Conservation (phyloP, 2,888 invertebrate species). For the Temnothorax ravouxi region DNA sequence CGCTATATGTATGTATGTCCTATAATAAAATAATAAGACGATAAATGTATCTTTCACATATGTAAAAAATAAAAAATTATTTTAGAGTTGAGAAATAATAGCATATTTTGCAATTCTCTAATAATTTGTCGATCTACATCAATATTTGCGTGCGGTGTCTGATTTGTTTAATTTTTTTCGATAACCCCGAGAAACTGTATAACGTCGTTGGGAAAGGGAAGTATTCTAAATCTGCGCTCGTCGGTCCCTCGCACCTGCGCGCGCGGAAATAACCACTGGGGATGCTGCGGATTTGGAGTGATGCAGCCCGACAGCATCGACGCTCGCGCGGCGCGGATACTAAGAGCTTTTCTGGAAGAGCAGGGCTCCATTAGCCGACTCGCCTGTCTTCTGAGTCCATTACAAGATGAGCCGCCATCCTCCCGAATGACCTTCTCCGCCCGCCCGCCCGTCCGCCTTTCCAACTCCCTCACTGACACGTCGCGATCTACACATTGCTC, state of each 20-base stretch:
- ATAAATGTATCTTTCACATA: not conserved
- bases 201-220: not conserved
- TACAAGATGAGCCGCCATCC: slow-evolving; percentile 85
- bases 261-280: slow-evolving; percentile 48
- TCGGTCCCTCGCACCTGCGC: slow-evolving; percentile 49
- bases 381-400: slow-evolving; percentile 86
- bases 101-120: not conserved
- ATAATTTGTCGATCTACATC: not conserved
- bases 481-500: slow-evolving; percentile 70
- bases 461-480: slow-evolving; percentile 76
- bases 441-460: slow-evolving; percentile 67
- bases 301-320: slow-evolving; percentile 83
- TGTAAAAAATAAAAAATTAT: not conserved
- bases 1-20: not conserved
- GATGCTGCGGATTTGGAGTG: slow-evolving; percentile 76
- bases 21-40: not conserved
- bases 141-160: not conserved
- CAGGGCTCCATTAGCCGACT: slow-evolving; percentile 86
- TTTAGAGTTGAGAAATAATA: not conserved
- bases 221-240: slow-evolving; percentile 41
- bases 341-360: slow-evolving; percentile 85
- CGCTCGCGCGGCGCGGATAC: slow-evolving; percentile 84
- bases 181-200: not conserved
- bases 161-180: not conserved
- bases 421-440: slow-evolving; percentile 75